A percentile compares a stretch with the other conserved stretches of the same genome.
phyloP scores from a whole-genome alignment of 2,888 invertebrate genomes.

The Seira sanloemensis region DNA sequence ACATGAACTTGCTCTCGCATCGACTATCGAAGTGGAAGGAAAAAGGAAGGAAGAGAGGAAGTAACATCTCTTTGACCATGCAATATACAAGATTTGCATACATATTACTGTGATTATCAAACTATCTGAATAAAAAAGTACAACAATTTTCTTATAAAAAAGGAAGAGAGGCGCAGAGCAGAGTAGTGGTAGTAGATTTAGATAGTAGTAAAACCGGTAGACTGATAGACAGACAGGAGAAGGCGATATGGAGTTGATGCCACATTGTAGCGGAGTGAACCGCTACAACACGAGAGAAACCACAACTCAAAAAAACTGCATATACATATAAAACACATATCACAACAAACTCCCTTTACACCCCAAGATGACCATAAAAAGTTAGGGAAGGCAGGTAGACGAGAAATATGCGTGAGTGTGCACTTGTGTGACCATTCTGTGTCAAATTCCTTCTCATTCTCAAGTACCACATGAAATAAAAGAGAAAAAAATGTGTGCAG shows the following conservation, averaged over 20 bases:
- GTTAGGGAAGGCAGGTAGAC: not conserved
- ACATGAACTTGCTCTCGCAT: slow-evolving; percentile 12
- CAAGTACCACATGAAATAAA: no score
- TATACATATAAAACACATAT: slow-evolving; percentile 5
- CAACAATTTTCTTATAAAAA: not conserved
- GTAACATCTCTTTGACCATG: not conserved
- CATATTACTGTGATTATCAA: not conserved
- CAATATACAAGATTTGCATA: not conserved
- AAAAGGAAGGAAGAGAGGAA: slow-evolving; percentile 2
- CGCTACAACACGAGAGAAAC: not conserved
- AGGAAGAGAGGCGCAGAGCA: not conserved
- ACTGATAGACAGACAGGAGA: slow-evolving; percentile 7
- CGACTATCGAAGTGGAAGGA: not conserved
- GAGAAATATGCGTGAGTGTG: not conserved
- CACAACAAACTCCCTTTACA: not conserved
- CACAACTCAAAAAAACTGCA: slow-evolving; percentile 3
- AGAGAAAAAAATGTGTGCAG: no score
- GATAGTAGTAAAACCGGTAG: slow-evolving; percentile 11
- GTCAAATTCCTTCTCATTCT: slow-evolving; percentile 40
- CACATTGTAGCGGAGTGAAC: slow-evolving; percentile 17
- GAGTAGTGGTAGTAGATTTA: not conserved
- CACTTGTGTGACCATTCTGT: slow-evolving; percentile 42
- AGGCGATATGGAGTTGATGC: slow-evolving; percentile 1
- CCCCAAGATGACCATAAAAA: not conserved
- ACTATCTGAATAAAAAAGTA: not conserved